A percentile compares a stretch with the other conserved stretches of the same genome.
phyloP scores from a whole-genome alignment of 2,113 vertebrate genomes.

The Upupa epops region DNA sequence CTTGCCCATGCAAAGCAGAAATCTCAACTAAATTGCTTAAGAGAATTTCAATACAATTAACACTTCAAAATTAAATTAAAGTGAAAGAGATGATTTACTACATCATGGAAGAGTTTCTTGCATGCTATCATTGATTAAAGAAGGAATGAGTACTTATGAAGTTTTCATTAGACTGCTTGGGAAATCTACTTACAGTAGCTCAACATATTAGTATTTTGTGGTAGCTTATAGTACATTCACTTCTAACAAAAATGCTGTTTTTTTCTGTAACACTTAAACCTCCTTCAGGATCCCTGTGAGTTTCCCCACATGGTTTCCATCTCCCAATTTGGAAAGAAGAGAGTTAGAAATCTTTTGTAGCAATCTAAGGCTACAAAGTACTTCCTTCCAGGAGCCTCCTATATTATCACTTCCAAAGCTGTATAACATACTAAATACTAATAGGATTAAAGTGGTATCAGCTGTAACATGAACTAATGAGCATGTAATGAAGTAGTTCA shows the following conservation, averaged over 20 bases:
- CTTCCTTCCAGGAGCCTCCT: background rate
- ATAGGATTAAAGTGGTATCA: constrained; percentile 46
- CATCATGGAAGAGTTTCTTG: background rate
- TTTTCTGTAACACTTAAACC: background rate
- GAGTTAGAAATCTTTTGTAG: background rate
- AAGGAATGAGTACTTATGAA: background rate
- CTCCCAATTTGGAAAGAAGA: background rate
- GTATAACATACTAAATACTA: constrained; percentile 14
- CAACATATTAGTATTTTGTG: background rate
- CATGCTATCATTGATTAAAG: background rate
- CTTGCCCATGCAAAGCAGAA: background rate
- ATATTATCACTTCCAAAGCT: constrained; percentile 27
- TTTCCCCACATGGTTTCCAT: background rate
- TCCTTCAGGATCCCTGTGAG: background rate
- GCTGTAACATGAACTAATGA: constrained; percentile 67
- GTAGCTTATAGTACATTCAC: background rate
- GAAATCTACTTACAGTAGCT: background rate
- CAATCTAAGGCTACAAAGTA: background rate
- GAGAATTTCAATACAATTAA: background rate
- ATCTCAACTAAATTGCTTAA: background rate
- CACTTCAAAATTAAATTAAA: background rate
- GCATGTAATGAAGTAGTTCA: constrained; percentile 45
- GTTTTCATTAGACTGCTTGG: background rate
- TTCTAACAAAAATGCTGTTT: background rate
- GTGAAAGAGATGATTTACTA: background rate